Base-by-base conservation (phyloP, 2,113 vertebrate genomes). In the Bufo gargarizans region DNA sequence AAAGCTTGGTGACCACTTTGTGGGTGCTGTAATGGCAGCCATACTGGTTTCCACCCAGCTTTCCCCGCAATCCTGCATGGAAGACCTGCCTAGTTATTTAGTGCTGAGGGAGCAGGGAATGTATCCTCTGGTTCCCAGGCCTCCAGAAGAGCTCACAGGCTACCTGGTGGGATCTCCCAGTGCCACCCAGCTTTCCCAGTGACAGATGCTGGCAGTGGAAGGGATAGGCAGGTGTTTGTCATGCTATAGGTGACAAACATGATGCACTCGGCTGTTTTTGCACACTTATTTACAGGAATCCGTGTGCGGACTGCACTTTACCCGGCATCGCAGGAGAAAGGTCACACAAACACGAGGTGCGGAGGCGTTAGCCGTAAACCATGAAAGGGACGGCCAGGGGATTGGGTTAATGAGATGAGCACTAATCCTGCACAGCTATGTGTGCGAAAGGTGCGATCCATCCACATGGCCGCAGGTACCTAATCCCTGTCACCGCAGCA, bases 301-400 rank as follows among this genome's bases (percentile, higher is more conserved):
- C 56, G 9, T 8, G 6, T 50, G 43, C 10, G 43, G 43, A 0
- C 33, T 88, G 86, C 45, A 83, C 86, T 88, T 82, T 88, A 88
- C 45, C 86, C 87, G 2, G 47, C 19, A 47, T 49, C 49, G 13
- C 3, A 43, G 81, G 81, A 67, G 87, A 77, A 84, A 88, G 87
- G 81, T 88, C 87, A 88, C 17, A 8, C 19, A 88, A 88, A 88
- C 61, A 88, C 78, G 22, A 78, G 56, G 47, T 88, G 81, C 72
- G 59, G 81, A 88, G 87, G 87, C 59, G 87, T 83, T 47, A 55
- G 69, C 45, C 14, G 17, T 53, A 83, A 83, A 55, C 80, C n/a
- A 45, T 45, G 56, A 83, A 81, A 45, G 55, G 45, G 80, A 49
- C 79, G 19, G 65, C 14, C 14, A 53, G 71, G 45, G 45, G 71